Evolutionary conservation across 1,140 invertebrate genomes (phyloP).

Genomic region (Ephestia elutella): DNA sequence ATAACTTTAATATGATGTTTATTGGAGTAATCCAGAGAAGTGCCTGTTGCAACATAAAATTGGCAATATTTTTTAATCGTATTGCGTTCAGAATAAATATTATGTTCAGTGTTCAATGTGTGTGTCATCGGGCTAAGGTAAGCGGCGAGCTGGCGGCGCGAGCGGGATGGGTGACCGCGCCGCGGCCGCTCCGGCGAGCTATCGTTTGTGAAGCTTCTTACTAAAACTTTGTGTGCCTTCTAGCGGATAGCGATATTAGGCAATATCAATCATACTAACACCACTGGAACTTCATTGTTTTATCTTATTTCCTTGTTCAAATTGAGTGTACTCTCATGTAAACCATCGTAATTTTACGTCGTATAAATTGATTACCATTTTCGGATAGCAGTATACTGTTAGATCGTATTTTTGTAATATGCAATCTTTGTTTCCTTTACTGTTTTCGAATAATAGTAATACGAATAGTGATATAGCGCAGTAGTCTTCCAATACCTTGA

Average conservation of each 20-base stretch:
- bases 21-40: conserved; percentile 73
- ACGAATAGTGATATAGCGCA: conserved; percentile 64
- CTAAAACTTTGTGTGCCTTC: conserved; percentile 73
- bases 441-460: conserved; percentile 57
- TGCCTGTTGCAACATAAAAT: conserved; percentile 73
- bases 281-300: conserved; percentile 35
- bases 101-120: conserved; percentile 53
- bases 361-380: conserved; percentile 28
- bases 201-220: conserved; percentile 69
- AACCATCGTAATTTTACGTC: conserved; percentile 26
- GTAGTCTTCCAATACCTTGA: conserved; percentile 72
- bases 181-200: conserved; percentile 18
- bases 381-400: conserved; percentile 36
- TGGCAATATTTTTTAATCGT: conserved; percentile 72
- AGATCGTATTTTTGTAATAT: conserved; percentile 19
- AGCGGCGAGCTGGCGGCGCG: conserved; percentile 21
- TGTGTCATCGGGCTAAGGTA: conserved; percentile 18
- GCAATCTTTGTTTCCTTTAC: conserved; percentile 31
- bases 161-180: conserved; percentile 12
- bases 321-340: conserved; percentile 28
- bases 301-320: conserved; percentile 29
- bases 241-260: conserved; percentile 69
- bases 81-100: conserved; percentile 54
- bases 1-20: conserved; percentile 71
- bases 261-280: conserved; percentile 53